A percentile compares a stretch with the other conserved stretches of the same genome.
Conservation (phyloP, 2,113 vertebrate species). For the Addax nasomaculatus region DNA sequence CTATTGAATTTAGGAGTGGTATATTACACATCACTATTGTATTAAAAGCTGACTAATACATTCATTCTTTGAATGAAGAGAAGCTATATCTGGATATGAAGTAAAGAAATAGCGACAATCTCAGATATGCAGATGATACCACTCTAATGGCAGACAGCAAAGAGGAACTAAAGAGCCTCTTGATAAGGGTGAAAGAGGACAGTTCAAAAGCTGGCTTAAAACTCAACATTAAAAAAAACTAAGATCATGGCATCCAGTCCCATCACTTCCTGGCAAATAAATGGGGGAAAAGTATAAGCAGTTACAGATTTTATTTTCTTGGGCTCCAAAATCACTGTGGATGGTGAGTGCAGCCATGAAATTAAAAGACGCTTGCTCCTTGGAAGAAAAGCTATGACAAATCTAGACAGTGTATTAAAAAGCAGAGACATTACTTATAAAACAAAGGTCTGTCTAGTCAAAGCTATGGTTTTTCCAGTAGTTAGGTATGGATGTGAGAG, state of each 20-base stretch:
- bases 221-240: neutral
- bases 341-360: neutral
- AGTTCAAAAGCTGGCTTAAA: neutral
- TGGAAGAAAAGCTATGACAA: neutral
- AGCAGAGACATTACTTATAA: neutral
- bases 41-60: neutral
- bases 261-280: neutral
- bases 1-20: neutral
- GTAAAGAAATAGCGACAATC: neutral
- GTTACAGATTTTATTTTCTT: neutral
- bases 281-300: neutral
- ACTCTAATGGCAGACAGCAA: neutral
- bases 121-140: neutral
- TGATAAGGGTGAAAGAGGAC: neutral
- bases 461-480: neutral
- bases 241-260: neutral
- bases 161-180: neutral
- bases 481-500: neutral
- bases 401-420: neutral
- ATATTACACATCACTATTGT: neutral
- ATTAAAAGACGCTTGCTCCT: neutral
- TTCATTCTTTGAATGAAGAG: neutral
- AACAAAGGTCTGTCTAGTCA: neutral
- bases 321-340: neutral
- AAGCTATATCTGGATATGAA: neutral